A percentile compares a stretch with the other conserved stretches of the same genome.
Conservation (phyloP, 92 coral and sea anemone species). For the Zoanthus solanderi region DNA sequence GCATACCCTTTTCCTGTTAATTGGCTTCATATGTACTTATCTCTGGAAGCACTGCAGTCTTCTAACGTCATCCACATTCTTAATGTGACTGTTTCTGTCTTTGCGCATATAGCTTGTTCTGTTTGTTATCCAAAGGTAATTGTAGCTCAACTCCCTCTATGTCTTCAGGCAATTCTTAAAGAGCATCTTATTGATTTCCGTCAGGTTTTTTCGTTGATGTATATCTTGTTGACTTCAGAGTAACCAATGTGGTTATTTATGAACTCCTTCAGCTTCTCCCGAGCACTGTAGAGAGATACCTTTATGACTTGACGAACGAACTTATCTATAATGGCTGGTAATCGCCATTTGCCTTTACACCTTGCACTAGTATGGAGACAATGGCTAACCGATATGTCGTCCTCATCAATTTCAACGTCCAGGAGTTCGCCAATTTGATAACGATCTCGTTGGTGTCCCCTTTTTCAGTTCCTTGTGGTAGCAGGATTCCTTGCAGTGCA, state of each 20-base stretch:
- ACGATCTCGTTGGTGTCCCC: slow-evolving; percentile 26
- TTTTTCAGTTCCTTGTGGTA: background rate
- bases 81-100: background rate
- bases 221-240: background rate
- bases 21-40: too few species aligned
- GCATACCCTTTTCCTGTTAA: too few species aligned
- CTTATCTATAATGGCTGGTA: background rate
- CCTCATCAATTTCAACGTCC: background rate
- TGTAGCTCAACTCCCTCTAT: background rate
- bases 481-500: slow-evolving; percentile 21
- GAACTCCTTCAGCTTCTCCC: background rate
- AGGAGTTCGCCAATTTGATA: background rate
- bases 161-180: background rate
- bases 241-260: background rate
- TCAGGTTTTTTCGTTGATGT: slow-evolving; percentile 11
- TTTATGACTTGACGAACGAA: background rate
- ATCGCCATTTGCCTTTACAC: background rate
- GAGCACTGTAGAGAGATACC: slow-evolving; percentile 5
- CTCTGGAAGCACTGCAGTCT: background rate
- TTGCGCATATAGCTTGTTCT: background rate
- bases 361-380: background rate
- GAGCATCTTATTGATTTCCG: background rate
- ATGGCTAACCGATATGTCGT: slow-evolving; percentile 10
- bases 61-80: background rate
- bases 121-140: background rate